phyloP scores from a whole-genome alignment of 1,140 invertebrate genomes.

The Drosophila novamexicana region DNA sequence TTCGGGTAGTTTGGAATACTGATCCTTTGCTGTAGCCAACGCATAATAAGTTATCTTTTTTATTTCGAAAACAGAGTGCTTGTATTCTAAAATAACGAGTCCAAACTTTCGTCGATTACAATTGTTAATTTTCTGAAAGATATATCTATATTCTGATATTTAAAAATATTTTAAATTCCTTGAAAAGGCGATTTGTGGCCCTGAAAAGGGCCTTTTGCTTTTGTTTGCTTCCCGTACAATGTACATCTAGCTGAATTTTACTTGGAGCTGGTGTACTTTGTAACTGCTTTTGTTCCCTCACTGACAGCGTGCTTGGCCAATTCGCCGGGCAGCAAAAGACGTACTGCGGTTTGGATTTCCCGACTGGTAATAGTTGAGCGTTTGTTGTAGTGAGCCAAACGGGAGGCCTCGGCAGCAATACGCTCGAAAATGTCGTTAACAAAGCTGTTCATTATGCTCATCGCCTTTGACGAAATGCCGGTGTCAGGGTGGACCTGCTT shows the following conservation, averaged over 20 bases:
- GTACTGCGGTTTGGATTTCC: conserved; percentile 86
- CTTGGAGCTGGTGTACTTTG: conserved; percentile 84
- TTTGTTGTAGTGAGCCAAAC: conserved; percentile 90
- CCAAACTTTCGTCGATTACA: too few relatives aligned
- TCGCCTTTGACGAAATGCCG: not conserved
- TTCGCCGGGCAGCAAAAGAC: conserved; percentile 86
- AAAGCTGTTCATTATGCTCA: not conserved
- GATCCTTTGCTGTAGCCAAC: too few relatives aligned
- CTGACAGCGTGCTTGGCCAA: conserved; percentile 86
- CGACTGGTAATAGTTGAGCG: conserved; percentile 86
- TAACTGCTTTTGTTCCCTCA: conserved; percentile 87
- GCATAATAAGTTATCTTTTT: too few relatives aligned
- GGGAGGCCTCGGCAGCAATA: conserved; percentile 89
- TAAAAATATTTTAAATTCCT: conserved; percentile 7
- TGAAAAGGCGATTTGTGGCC: conserved; percentile 42
- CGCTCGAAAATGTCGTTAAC: conserved; percentile 86
- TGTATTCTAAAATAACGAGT: too few relatives aligned
- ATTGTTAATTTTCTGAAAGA: too few relatives aligned
- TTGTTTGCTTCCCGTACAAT: not conserved
- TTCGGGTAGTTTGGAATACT: too few relatives aligned
- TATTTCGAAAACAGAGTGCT: too few relatives aligned
- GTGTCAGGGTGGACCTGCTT: conserved; percentile 2
- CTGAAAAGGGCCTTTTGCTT: conserved; percentile 56
- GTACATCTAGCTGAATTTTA: too few relatives aligned
- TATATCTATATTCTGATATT: too few relatives aligned